phyloP scores from a whole-genome alignment of 1,140 invertebrate genomes.

The Hypsibius dujardini region DNA sequence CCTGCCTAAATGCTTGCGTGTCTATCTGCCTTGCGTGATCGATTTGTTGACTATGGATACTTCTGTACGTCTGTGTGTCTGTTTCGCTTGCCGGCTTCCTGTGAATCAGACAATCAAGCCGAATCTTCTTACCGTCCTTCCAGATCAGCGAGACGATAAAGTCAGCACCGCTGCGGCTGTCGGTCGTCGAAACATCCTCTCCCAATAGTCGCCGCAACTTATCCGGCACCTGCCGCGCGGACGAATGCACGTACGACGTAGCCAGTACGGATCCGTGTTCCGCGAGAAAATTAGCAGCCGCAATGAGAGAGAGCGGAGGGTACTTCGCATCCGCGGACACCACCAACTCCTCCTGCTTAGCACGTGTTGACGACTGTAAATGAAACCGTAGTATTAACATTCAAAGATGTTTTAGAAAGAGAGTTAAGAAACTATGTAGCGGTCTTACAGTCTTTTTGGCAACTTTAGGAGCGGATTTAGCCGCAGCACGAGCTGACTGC shows the following conservation, averaged over 20 bases:
- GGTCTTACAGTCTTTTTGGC: neutral
- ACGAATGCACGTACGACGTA: neutral
- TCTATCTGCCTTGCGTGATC: too few relatives aligned
- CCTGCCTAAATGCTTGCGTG: too few relatives aligned
- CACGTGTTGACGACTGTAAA: neutral
- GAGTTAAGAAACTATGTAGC: neutral
- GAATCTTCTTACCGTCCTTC: neutral
- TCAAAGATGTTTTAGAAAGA: neutral
- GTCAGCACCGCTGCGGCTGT: neutral
- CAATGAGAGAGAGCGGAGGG: neutral
- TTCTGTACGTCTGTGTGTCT: too few relatives aligned
- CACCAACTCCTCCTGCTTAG: neutral
- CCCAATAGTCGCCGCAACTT: neutral
- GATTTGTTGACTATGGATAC: too few relatives aligned
- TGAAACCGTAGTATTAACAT: neutral
- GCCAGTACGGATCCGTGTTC: neutral
- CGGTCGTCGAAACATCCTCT: neutral
- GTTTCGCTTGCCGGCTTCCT: too few relatives aligned
- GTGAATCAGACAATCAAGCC: too few relatives aligned
- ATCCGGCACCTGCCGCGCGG: neutral
- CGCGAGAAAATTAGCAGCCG: neutral
- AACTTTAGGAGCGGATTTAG: neutral
- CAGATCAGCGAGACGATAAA: constrained; percentile 4
- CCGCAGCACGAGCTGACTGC: neutral
- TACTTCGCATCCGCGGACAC: neutral